Base-by-base conservation (phyloP, 2,113 vertebrate genomes). In the Bambusicola thoracicus region DNA sequence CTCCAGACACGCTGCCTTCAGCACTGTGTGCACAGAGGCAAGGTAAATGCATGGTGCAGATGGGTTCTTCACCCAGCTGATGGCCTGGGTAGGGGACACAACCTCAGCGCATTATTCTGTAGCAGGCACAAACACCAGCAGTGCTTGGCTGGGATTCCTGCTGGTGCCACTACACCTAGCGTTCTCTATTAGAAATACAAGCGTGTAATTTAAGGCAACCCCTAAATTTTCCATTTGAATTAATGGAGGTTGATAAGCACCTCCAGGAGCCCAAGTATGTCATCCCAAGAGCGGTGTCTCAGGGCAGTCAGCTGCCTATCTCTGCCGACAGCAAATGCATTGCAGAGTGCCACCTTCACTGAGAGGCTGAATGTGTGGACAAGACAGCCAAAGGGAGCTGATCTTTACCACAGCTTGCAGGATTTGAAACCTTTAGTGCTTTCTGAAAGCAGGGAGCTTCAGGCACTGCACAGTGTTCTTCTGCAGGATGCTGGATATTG, bases 91-190 rank as follows among this genome's bases (percentile, higher is more conserved):
- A 8, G 34, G 3, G 19, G 19, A 46, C 34, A 36, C 19, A 34
- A 22, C 32, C 56, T 36, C 13, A 53, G 34, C 2, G 2, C 29
- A 3, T 56, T 32, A 29, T 19, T 6, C 72, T 2, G 0, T 41
- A 36, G 32, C 49, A 66, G 74, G 32, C 41, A 25, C 1, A 0
- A 5, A 43, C 0, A 2, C 20, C 34, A 56, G 56, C 34, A 18
- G 7, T 24, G 58, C 51, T 79, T 11, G 51, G n/a, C 3, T 59
- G 59, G 59, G 43, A 59, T 24, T 38, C 22, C 43, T 66, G 5
- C 74, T 59, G 88, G 32, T 12, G 38, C 38, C 0, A 1, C 49
- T 36, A 27, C 21, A 46, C 29, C 61, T 17, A 19, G 24, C 29
- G 40, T 79, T 73, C 38, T 32, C 29, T 24, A 25, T 40, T 46